Base-by-base conservation (phyloP, 2,113 vertebrate species). In the Octodon degus region DNA sequence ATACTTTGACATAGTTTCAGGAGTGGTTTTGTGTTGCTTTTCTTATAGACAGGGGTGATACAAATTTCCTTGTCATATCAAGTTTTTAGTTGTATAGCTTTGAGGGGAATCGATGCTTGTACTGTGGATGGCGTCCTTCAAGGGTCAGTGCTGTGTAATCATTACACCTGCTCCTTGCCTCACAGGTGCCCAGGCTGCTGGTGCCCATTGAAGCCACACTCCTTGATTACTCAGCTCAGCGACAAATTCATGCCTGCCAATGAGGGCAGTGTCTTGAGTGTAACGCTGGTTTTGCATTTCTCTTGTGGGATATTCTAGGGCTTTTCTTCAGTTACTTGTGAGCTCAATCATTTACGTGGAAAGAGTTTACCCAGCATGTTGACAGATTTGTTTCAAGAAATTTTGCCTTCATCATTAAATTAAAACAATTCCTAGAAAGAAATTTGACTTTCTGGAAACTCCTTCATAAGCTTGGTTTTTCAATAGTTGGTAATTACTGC, bases 151-250 rank as follows among this genome's bases (percentile, higher is more conserved):
- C 47, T 86, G 37, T 20, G 24, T 96, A 63, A 92, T 80, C 60
- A 72, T 90, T 50, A 82, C 76, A 88, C 76, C 68, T 86, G 3
- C 40, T 89, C 76, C 77, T 70, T 70, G 43, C 10, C 58, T 95
- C 85, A 20, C 10, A 80, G 85, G 55, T 95, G 79, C 91, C 91
- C 72, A 67, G 72, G 70, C 76, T 96, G 43, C 58, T 7, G 32
- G 82, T 91, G 93, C 32, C 96, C 93, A 92, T 90, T 94, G 87
- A 96, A 95, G 81, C 53, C 89, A 82, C 77, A 81, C n/a, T 34
- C 84, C 76, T 90, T 92, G 89, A 79, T 92, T 82, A 72, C 50
- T 95, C 91, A 94, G 70, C 86, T 67, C 37, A 24, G 53, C 16
- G 43, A 77, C 65, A 32, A 10, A 43, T 76, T 32, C 0, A 0